These are phyloP conservation scores for Ephialtes manifestator DNA, from an alignment of 2,888 invertebrate genomes.

Conservation along the genomic window DNA sequence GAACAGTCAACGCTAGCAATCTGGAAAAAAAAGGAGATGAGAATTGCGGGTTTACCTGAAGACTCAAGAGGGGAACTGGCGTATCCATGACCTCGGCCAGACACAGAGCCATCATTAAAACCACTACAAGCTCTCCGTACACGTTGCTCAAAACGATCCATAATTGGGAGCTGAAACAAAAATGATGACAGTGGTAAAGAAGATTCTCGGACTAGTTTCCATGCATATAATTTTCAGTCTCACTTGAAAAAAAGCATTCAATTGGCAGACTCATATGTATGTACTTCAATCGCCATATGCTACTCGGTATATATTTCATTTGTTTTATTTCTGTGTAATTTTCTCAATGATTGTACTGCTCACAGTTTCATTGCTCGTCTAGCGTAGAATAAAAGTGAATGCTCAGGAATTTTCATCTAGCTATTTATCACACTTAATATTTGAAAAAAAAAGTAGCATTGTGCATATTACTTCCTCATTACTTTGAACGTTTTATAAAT, in stretches of 20 bases:
- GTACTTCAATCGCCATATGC: not conserved
- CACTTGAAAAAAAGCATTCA: not conserved
- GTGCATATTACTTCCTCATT: too few relatives aligned
- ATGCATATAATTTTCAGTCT: constrained; percentile 9
- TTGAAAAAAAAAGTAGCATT: too few relatives aligned
- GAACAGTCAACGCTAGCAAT: not conserved
- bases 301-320: not conserved
- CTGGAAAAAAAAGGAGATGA: not conserved
- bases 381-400: not conserved
- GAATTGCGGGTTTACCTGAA: constrained; percentile 84
- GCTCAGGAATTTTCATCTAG: not conserved
- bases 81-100: constrained; percentile 88
- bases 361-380: not conserved
- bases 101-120: constrained; percentile 87
- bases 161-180: constrained; percentile 84
- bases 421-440: not conserved
- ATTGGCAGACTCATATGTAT: not conserved
- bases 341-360: not conserved
- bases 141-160: constrained; percentile 87
- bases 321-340: not conserved
- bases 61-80: constrained; percentile 86
- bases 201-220: constrained; percentile 3
- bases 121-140: constrained; percentile 87
- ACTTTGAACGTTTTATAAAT: too few relatives aligned
- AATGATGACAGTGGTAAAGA: constrained; percentile 23